Base-by-base conservation (phyloP, 2,797 vertebrate species). In the Centropyge bicolor region DNA sequence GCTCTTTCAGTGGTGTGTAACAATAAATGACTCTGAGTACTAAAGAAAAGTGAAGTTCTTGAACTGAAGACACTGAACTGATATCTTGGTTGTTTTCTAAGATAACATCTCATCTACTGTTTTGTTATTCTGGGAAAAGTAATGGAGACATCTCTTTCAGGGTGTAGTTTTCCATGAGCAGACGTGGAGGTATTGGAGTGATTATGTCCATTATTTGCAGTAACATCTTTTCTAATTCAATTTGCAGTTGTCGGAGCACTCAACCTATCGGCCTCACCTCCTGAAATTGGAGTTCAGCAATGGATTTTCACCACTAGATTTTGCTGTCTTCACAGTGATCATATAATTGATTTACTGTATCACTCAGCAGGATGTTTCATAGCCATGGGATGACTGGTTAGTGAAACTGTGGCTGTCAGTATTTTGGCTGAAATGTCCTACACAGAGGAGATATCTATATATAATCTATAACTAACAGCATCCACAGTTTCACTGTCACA, bases 321-420 rank as follows among this genome's bases (percentile, higher is more conserved):
- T 67, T 45, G 10, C 2, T 22, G 24, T 16, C 46, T 60, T 45
- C 22, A 43, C 62, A 27, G 41, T 54, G 63, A 70, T 72, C 49
- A 43, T 24, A n/a, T 65, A 13, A 11, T 40, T 62, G 12, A 51
- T n/a, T 20, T 31, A 36, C 45, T 68, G n/a, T 38, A 1, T 35
- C 43, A 7, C 38, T 55, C 22, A 19, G 36, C 59, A 78, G 6
- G 20, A 86, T 84, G 84, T 60, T 76, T 86, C 56, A 49, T 63
- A 24, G 0, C 63, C 59, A 89, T 89, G 79, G 87, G 84, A 87
- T 81, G 78, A 85, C 40, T 59, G 24, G 10, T 67, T 41, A 56
- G 31, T 56, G 36, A 76, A 57, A 65, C 51, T 57, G 51, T 52
- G 60, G 63, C 65, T 56, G 20, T 57, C 49, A 4, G 35, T 62